These are phyloP conservation scores for Mesocentrotus franciscanus DNA, from an alignment of 53 echinoderm and acorn worm species.

Conservation along the genomic window DNA sequence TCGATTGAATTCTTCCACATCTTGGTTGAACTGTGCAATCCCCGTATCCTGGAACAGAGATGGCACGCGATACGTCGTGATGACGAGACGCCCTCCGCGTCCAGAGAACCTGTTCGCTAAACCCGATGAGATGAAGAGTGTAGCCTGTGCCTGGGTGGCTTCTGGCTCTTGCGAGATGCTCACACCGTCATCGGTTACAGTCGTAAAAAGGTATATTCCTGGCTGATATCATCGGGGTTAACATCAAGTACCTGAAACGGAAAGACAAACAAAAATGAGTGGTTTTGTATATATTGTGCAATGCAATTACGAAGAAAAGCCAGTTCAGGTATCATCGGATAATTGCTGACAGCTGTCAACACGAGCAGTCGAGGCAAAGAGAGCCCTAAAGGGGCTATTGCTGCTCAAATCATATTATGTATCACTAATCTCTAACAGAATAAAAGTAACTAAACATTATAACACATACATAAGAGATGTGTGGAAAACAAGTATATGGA, in stretches of 20 bases:
- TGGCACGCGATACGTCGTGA: not conserved
- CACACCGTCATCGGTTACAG: not conserved
- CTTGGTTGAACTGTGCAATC: not conserved
- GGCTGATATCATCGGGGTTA: not conserved
- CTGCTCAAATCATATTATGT: no score
- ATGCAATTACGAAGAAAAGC: no score
- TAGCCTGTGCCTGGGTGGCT: slow-evolving; percentile 4
- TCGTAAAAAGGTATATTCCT: not conserved
- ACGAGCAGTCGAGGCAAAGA: no score
- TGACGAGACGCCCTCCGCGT: not conserved
- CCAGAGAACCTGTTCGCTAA: not conserved
- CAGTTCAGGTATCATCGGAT: no score
- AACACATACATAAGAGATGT: no score
- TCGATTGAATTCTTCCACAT: not conserved
- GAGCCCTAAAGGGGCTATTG: no score
- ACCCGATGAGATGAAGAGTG: slow-evolving; percentile 12
- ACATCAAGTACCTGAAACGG: not conserved
- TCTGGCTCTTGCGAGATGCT: not conserved
- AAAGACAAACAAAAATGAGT: not conserved
- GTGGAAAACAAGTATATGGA: no score
- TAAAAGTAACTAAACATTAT: no score
- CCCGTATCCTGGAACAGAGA: not conserved
- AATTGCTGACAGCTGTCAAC: no score
- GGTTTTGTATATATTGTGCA: no score
- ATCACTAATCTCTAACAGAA: no score